Evolutionary conservation across 2,797 vertebrate genomes (phyloP).

Genomic region (Rhabdophis nuchalis): DNA sequence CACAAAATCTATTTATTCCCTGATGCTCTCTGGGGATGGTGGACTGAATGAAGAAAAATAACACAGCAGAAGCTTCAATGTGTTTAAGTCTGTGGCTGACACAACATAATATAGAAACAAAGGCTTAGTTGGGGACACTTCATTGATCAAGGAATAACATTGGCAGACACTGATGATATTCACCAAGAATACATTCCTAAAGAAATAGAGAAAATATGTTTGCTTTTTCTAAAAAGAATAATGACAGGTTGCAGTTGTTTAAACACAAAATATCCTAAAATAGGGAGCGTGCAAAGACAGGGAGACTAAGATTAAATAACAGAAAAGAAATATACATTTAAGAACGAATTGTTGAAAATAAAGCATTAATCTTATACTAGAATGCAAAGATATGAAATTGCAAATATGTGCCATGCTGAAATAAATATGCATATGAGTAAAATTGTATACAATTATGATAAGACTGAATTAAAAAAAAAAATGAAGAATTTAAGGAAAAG

Average conservation of each 20-base stretch:
- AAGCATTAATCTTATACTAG: neutral
- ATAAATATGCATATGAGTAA: neutral
- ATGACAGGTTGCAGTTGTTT: slow-evolving; percentile 22
- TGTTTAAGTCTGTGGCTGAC: slow-evolving; percentile 39
- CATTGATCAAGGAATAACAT: slow-evolving; percentile 45
- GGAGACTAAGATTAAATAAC: slow-evolving; percentile 14
- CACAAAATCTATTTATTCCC: slow-evolving; percentile 35
- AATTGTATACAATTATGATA: neutral
- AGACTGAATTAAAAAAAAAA: neutral
- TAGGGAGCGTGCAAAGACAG: neutral
- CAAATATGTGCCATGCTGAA: neutral
- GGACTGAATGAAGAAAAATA: slow-evolving; percentile 51
- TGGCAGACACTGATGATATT: neutral
- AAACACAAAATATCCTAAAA: slow-evolving; percentile 17
- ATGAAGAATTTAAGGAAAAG: neutral
- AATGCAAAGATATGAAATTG: neutral
- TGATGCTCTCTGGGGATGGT: slow-evolving; percentile 19
- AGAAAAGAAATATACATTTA: neutral
- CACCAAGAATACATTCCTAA: neutral
- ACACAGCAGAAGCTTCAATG: slow-evolving; percentile 31
- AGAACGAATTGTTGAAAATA: neutral
- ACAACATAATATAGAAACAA: slow-evolving; percentile 35
- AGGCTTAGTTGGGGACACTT: slow-evolving; percentile 14
- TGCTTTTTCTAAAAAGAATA: neutral
- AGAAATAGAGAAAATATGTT: neutral